Conservation (phyloP, 2,797 vertebrate genomes). For the Lacerta agilis region DNA sequence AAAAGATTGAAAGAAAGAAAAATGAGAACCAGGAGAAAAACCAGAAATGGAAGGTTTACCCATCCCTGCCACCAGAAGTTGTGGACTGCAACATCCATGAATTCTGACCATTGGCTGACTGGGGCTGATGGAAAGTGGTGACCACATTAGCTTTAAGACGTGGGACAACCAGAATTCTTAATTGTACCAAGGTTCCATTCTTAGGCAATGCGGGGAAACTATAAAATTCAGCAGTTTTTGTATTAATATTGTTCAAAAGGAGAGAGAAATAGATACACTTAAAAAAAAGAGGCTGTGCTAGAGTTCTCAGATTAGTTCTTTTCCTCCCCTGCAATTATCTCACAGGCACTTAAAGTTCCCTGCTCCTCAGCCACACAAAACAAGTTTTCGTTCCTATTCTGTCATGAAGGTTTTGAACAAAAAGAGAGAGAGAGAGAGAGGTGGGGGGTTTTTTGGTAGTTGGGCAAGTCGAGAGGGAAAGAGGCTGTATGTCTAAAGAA, state of each 20-base stretch:
- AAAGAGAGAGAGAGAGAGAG: slow-evolving; percentile 12
- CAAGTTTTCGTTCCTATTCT: slow-evolving; percentile 14
- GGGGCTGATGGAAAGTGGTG: no score
- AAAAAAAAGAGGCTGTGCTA: not conserved
- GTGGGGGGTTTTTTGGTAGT: not conserved
- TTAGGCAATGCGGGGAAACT: rapidly evolving
- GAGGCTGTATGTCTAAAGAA: slow-evolving; percentile 8
- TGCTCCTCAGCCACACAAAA: slow-evolving; percentile 2
- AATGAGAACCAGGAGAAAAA: no score
- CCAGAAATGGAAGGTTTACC: no score
- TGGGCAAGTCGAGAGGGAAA: not conserved
- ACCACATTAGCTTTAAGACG: no score
- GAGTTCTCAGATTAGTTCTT: not conserved
- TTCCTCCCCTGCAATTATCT: slow-evolving; percentile 37
- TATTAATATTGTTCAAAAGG: not conserved
- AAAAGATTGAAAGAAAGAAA: no score
- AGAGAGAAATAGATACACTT: not conserved
- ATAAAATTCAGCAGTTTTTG: slow-evolving; percentile 22
- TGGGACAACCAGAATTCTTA: not conserved
- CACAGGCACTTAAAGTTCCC: slow-evolving; percentile 12
- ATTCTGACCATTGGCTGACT: no score
- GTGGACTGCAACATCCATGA: no score
- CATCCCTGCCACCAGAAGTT: no score
- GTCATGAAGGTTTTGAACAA: slow-evolving; percentile 38
- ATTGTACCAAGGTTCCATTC: slow-evolving; percentile 6